Conservation (phyloP, 1,140 invertebrate species). For the Neodiprion pinetum region DNA sequence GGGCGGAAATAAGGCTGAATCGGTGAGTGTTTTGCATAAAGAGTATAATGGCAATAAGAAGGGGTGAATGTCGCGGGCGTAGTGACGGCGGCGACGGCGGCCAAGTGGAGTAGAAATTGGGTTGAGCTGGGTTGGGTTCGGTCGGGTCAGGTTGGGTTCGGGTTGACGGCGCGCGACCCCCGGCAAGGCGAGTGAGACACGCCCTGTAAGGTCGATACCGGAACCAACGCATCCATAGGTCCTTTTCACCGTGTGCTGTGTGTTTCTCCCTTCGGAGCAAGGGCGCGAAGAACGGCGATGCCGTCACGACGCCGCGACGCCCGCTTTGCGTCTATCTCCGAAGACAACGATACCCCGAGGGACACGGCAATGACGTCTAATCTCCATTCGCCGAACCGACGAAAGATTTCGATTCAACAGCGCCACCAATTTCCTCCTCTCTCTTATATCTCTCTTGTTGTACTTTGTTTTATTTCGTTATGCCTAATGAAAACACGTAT, state of each 20-base stretch:
- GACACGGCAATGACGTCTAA: slow-evolving; percentile 8
- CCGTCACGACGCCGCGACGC: slow-evolving; percentile 22
- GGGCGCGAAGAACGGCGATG: slow-evolving; percentile 10
- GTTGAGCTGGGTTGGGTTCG: not conserved
- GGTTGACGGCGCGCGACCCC: slow-evolving; percentile 45
- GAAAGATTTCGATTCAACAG: not conserved
- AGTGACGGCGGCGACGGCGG: slow-evolving; percentile 21
- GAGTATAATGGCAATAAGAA: slow-evolving; percentile 31
- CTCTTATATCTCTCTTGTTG: no score
- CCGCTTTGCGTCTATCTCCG: slow-evolving; percentile 1
- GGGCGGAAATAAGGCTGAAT: slow-evolving; percentile 18
- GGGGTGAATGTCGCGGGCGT: slow-evolving; percentile 23
- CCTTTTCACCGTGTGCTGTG: slow-evolving; percentile 4
- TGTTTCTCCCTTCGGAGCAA: not conserved
- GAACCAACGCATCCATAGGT: slow-evolving; percentile 43
- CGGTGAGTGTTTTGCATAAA: slow-evolving; percentile 24
- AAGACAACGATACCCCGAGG: not conserved
- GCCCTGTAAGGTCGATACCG: slow-evolving; percentile 48
- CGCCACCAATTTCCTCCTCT: no score
- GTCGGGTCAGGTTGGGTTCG: slow-evolving; percentile 19
- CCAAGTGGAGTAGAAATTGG: not conserved
- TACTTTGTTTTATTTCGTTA: no score
- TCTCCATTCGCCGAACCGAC: not conserved
- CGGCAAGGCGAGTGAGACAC: slow-evolving; percentile 42
- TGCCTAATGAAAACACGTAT: no score